Conservation (phyloP, 2,113 vertebrate species). For the Chaetodon auriga region DNA sequence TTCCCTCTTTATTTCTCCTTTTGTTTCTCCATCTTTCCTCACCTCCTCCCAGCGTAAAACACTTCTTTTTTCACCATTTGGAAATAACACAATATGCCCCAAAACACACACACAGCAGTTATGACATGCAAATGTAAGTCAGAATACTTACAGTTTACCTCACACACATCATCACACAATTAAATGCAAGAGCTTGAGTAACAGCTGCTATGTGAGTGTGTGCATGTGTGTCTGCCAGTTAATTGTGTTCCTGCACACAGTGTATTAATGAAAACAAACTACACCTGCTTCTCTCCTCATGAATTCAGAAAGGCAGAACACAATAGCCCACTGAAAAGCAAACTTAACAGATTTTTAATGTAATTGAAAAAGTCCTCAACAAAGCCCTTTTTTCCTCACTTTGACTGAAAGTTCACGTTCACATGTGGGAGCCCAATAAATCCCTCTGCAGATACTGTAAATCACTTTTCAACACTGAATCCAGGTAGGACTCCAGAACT, state of each 20-base stretch:
- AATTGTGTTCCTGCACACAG: conserved; percentile 35
- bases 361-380: neutral
- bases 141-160: conserved; percentile 61
- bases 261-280: conserved; percentile 36
- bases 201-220: conserved; percentile 52
- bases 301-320: conserved; percentile 1
- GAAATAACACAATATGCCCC: neutral
- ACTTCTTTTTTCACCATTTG: neutral
- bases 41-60: neutral
- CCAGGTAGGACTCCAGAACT: neutral
- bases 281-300: conserved; percentile 44
- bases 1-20: too few species aligned
- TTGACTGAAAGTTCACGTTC: neutral
- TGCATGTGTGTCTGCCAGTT: conserved; percentile 22
- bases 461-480: neutral
- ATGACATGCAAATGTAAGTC: conserved; percentile 36
- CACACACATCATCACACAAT: conserved; percentile 51
- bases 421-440: neutral
- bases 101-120: conserved; percentile 1
- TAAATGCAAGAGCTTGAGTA: conserved; percentile 38
- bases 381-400: neutral
- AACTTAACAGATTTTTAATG: neutral
- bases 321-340: neutral
- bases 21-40: neutral
- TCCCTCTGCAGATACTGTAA: neutral